Conservation (phyloP, 2,113 vertebrate genomes). For the Lepus americanus region DNA sequence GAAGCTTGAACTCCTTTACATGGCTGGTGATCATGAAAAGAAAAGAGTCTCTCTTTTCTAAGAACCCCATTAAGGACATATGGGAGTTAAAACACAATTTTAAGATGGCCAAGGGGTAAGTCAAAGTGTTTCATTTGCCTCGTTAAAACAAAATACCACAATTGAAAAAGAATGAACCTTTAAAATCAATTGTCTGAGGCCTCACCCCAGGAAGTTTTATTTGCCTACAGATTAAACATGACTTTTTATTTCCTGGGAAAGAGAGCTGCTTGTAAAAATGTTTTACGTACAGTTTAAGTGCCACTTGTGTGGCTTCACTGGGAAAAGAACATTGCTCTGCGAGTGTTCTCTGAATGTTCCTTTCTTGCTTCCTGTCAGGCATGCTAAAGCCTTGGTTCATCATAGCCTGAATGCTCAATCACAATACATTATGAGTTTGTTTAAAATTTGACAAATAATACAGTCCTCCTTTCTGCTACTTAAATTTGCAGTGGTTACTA, state of each 20-base stretch:
- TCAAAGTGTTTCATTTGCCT: conserved; percentile 64
- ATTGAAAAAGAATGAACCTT: conserved; percentile 65
- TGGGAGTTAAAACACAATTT: conserved; percentile 69
- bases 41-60: conserved; percentile 14
- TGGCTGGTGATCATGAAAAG: conserved; percentile 30
- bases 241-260: conserved; percentile 68
- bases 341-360: background rate
- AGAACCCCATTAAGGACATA: conserved; percentile 55
- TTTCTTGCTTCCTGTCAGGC: background rate
- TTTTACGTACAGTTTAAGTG: conserved; percentile 77
- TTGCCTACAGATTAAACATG: conserved; percentile 65
- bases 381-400: background rate
- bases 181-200: conserved; percentile 76
- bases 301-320: background rate
- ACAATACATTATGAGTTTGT: background rate
- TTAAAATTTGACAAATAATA: conserved; percentile 43
- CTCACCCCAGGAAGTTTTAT: conserved; percentile 74
- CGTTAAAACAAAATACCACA: conserved; percentile 77
- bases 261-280: conserved; percentile 72
- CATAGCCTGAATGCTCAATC: background rate
- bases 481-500: background rate
- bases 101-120: conserved; percentile 64
- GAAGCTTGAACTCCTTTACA: background rate
- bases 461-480: background rate
- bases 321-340: background rate